Evolutionary conservation across 2,797 vertebrate species (phyloP).

Genomic region (Channa striata): DNA sequence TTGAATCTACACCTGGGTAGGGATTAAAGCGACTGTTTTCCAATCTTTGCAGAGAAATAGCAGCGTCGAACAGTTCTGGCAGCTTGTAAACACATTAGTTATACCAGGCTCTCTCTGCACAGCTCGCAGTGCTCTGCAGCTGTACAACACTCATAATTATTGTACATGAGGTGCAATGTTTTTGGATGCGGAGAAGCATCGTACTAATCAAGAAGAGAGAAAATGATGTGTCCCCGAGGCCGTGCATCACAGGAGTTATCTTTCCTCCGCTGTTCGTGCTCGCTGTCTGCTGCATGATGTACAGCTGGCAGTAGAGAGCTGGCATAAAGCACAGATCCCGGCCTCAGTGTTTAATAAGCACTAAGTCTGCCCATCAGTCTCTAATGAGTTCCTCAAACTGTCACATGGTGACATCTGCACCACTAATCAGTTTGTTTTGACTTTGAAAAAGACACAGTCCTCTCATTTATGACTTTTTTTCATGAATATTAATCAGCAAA

Average conservation of each 20-base stretch:
- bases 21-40: slow-evolving; percentile 39
- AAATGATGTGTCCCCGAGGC: slow-evolving; percentile 59
- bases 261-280: slow-evolving; percentile 43
- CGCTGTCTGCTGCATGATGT: slow-evolving; percentile 23
- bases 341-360: slow-evolving; percentile 27
- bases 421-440: slow-evolving; percentile 47
- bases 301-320: slow-evolving; percentile 17
- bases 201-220: slow-evolving; percentile 49
- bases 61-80: slow-evolving; percentile 45
- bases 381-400: slow-evolving; percentile 48
- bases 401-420: slow-evolving; percentile 41
- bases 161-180: slow-evolving; percentile 56
- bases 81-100: slow-evolving; percentile 72
- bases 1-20: slow-evolving; percentile 55
- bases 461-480: slow-evolving; percentile 12
- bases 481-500: slow-evolving; percentile 57
- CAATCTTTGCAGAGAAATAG: slow-evolving; percentile 53
- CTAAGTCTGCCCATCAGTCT: slow-evolving; percentile 28
- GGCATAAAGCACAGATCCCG: slow-evolving; percentile 19
- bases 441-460: slow-evolving; percentile 27
- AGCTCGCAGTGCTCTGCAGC: slow-evolving; percentile 54
- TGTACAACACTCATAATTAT: slow-evolving; percentile 59
- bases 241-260: slow-evolving; percentile 44
- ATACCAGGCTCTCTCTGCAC: slow-evolving; percentile 42
- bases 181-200: slow-evolving; percentile 37